Conservation (phyloP, 2,113 vertebrate species). For the Azemiops feae region DNA sequence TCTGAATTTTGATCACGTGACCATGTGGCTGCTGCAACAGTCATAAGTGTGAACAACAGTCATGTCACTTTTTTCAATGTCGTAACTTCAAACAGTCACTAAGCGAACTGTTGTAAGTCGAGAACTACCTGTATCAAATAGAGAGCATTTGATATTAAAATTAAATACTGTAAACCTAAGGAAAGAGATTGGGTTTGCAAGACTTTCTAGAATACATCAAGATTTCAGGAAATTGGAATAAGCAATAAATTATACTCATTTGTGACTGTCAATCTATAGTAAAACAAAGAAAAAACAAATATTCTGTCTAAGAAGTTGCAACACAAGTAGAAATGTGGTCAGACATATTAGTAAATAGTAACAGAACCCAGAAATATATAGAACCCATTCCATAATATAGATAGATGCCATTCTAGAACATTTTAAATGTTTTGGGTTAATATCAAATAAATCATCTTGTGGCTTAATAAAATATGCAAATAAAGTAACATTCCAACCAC, state of each 20-base stretch:
- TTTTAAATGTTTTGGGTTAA: background rate
- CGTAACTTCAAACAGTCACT: too few species aligned
- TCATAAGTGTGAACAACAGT: too few species aligned
- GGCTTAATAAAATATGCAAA: background rate
- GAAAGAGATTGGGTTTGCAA: background rate
- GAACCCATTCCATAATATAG: background rate
- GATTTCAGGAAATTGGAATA: background rate
- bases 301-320: conserved; percentile 29
- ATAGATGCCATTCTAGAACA: background rate
- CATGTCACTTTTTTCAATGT: too few species aligned
- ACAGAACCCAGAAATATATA: background rate
- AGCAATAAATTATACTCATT: background rate
- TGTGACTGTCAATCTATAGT: background rate
- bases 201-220: background rate
- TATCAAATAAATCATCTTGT: background rate
- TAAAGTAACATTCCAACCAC: background rate
- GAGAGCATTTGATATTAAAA: conserved; percentile 28
- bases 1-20: too few species aligned
- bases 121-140: conserved; percentile 11
- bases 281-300: background rate
- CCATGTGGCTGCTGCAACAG: too few species aligned
- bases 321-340: background rate
- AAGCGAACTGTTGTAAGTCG: too few species aligned
- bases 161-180: background rate
- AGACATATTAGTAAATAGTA: background rate